Conservation (phyloP, 2,888 invertebrate species). For the Galeruca laticollis region DNA sequence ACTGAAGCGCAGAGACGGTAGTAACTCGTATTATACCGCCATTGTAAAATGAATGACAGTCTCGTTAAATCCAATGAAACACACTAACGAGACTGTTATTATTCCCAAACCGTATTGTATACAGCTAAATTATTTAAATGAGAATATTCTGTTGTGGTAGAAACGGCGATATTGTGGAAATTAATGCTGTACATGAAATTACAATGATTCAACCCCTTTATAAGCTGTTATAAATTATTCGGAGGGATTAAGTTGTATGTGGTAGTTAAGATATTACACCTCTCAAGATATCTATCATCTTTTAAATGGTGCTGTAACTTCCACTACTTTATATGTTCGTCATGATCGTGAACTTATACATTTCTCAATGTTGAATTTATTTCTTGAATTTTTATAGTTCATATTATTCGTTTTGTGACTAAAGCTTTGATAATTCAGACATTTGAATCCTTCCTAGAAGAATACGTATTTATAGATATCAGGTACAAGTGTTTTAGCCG, state of each 20-base stretch:
- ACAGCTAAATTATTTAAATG: conserved; percentile 15
- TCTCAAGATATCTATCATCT: neutral
- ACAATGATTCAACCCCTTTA: conserved; percentile 12
- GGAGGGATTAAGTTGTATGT: conserved; percentile 8
- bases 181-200: conserved; percentile 8
- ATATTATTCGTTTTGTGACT: too few relatives aligned
- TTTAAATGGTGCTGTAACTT: neutral
- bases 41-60: neutral
- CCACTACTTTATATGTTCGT: neutral
- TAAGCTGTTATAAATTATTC: conserved; percentile 11
- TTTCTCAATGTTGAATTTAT: too few relatives aligned
- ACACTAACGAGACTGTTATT: neutral
- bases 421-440: too few relatives aligned
- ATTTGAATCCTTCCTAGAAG: too few relatives aligned
- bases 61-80: conserved; percentile 6
- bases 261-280: conserved; percentile 1
- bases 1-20: too few relatives aligned
- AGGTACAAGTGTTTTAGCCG: too few relatives aligned
- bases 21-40: too few relatives aligned
- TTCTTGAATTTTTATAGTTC: too few relatives aligned
- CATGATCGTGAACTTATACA: neutral
- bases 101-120: conserved; percentile 11
- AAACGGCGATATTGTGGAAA: conserved; percentile 1
- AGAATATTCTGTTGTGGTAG: conserved; percentile 10
- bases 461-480: too few relatives aligned